Percentiles rank a stretch among this genome's conserved stretches.
Evolutionary conservation across 2,113 vertebrate genomes (phyloP).

Genomic region (Actenoides lindsayi): DNA sequence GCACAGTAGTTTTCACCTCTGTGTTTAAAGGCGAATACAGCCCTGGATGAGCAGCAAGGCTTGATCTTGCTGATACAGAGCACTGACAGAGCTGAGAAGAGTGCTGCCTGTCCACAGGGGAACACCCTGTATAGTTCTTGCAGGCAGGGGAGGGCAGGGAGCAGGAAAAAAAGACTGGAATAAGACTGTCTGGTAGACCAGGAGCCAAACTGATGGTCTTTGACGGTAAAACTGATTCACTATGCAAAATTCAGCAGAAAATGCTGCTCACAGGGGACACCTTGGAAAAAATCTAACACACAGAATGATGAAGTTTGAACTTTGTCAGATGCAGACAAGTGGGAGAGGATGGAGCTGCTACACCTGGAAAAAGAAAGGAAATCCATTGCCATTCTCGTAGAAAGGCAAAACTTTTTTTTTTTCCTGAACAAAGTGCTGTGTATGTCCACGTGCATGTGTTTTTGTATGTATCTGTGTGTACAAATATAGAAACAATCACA

Average conservation of each 20-base stretch:
- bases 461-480: not conserved
- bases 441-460: not conserved
- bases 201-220: not conserved
- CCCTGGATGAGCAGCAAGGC: not conserved
- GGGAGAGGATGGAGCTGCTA: not conserved
- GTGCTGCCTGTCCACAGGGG: not conserved
- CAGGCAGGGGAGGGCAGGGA: not conserved
- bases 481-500: not conserved
- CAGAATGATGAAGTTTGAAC: not conserved
- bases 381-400: not conserved
- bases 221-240: not conserved
- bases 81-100: not conserved
- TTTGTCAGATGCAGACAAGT: not conserved
- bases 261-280: not conserved
- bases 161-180: not conserved
- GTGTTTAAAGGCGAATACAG: not conserved
- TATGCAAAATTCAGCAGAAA: not conserved
- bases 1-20: not conserved
- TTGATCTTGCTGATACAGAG: not conserved
- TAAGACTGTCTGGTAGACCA: not conserved
- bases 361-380: not conserved
- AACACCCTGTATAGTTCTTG: not conserved
- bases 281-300: not conserved
- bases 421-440: not conserved
- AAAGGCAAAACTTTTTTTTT: not conserved